Base-by-base conservation (phyloP, 2,888 invertebrate species). In the Anodontia alba region DNA sequence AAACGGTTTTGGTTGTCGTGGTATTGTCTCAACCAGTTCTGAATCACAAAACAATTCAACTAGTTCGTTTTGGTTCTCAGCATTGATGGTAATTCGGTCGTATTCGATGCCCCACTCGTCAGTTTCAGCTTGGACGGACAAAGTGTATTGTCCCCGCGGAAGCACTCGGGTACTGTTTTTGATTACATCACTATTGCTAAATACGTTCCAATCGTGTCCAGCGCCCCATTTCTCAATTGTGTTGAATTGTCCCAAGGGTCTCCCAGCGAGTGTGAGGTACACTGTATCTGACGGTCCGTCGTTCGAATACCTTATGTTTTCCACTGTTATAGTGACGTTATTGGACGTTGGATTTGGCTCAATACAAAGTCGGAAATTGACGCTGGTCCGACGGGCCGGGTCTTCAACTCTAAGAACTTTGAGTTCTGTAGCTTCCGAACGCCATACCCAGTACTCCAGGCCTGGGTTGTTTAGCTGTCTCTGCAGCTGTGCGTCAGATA, bases 181-280 rank as follows among this genome's bases (percentile, higher is more conserved):
- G 17, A 67, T 33, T 5, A 43, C 26, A 42, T 49, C 29, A 15
- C 26, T 54, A 26, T 84, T 79, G n/a, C 79, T 66, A 54, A 79
- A 84, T 0, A 84, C 79, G 57, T 84, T 84, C 84, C 84, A 84
- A 0, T 81, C 81, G 36, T 84, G 79, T 0, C 84, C 84, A 54
- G 74, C 66, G 0, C 77, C 80, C 84, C 81, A 84, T 72, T 81
- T 84, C 31, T 81, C 79, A 29, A 49, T 62, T 17, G 81, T 84
- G 0, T 33, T 43, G 68, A 72, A 75, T 20, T n/a, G 33, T 7
- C 67, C 67, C 76, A 81, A 77, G 26, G 43, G 31, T 38, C 54
- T 68, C 2, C 74, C 77, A 38, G 81, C 66, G 31, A 84, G 72
- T 20, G 72, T 68, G 0, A 84, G 73, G 46, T 62, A 81, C 1